These are phyloP conservation scores for Eueides isabella DNA, from an alignment of 1,140 invertebrate species.

Conservation along the genomic window DNA sequence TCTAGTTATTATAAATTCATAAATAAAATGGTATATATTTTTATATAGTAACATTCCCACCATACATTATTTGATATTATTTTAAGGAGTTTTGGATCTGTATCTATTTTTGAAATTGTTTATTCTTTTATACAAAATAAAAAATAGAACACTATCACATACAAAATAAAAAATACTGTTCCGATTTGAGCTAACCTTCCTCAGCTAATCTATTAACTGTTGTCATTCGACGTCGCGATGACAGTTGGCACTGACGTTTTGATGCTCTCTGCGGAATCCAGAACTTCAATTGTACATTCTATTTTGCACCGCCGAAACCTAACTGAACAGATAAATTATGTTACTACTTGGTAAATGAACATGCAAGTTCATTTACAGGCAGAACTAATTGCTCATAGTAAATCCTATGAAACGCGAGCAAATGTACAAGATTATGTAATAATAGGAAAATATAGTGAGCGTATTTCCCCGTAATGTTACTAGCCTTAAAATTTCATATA, in stretches of 20 bases:
- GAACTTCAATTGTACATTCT: slow-evolving; percentile 33
- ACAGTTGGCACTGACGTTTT: slow-evolving; percentile 29
- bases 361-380: slow-evolving; percentile 7
- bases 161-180: neutral
- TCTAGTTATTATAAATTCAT: too few relatives aligned
- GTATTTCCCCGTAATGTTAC: neutral
- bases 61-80: too few relatives aligned
- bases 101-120: neutral
- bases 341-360: slow-evolving; percentile 16
- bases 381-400: neutral
- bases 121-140: neutral
- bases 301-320: slow-evolving; percentile 28
- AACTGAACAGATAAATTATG: slow-evolving; percentile 26
- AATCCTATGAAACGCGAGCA: neutral
- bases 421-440: slow-evolving; percentile 1
- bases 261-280: slow-evolving; percentile 20
- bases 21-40: too few relatives aligned
- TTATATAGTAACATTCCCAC: too few relatives aligned
- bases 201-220: slow-evolving; percentile 18
- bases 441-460: neutral
- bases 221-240: slow-evolving; percentile 28
- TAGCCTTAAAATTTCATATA: neutral
- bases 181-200: slow-evolving; percentile 10
- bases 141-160: neutral
- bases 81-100: too few relatives aligned